Conservation (phyloP, 2,113 vertebrate genomes). For the Nycticryphes semicollaris region DNA sequence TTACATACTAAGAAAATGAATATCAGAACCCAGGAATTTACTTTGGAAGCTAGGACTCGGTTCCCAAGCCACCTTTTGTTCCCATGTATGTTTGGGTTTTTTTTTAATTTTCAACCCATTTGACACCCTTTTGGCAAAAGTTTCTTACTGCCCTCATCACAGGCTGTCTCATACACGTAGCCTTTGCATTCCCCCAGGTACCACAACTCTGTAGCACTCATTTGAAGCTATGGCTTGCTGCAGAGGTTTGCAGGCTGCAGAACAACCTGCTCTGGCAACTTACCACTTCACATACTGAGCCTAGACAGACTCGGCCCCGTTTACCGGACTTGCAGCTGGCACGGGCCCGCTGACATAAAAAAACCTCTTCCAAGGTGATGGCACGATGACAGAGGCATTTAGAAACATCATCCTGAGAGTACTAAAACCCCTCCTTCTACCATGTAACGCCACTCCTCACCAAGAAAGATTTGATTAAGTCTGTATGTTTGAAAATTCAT, state of each 20-base stretch:
- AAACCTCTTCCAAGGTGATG: background rate
- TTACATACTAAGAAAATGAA: background rate
- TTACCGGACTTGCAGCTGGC: background rate
- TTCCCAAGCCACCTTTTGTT: background rate
- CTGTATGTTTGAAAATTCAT: background rate
- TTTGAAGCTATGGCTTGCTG: background rate
- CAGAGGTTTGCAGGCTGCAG: background rate
- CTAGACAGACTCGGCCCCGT: background rate
- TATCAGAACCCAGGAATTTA: background rate
- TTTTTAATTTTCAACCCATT: background rate
- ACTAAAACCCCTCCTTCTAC: background rate
- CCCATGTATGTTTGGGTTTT: background rate
- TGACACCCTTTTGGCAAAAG: background rate
- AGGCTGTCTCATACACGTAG: background rate
- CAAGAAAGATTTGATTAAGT: background rate
- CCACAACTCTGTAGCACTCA: background rate
- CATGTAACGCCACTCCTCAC: background rate
- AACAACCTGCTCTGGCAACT: background rate
- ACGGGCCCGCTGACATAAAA: background rate
- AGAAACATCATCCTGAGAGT: background rate
- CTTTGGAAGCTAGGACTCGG: background rate
- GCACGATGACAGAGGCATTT: background rate
- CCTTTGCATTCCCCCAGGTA: background rate
- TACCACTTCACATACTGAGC: background rate
- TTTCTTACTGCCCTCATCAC: background rate